Conservation (phyloP, 2,797 vertebrate genomes). For the Simalia tracyae region DNA sequence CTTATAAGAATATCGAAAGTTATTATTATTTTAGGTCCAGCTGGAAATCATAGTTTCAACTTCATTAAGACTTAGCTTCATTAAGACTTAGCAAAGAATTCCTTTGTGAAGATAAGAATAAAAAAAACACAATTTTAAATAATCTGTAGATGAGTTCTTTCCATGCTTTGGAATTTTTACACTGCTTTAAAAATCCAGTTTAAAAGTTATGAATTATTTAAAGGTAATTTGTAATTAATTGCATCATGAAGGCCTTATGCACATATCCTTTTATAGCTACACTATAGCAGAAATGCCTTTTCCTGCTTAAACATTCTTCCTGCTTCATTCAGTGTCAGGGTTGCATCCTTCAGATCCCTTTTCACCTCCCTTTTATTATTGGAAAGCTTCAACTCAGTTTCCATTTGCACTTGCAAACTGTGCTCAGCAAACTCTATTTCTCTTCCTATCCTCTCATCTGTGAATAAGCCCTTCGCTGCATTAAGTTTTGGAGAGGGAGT, state of each 20-base stretch:
- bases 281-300: neutral
- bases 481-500: conserved; percentile 58
- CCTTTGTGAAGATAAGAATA: neutral
- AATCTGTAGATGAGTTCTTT: neutral
- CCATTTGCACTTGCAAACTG: conserved; percentile 66
- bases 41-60: neutral
- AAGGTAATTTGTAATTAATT: conserved; percentile 9
- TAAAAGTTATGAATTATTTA: conserved; percentile 4
- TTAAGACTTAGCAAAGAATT: neutral
- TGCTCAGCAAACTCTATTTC: conserved; percentile 54
- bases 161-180: neutral
- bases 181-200: neutral
- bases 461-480: conserved; percentile 49
- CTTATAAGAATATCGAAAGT: neutral
- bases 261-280: neutral
- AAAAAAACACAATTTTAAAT: neutral
- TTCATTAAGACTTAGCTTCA: neutral
- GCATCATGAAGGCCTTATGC: neutral
- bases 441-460: conserved; percentile 54
- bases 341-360: conserved; percentile 50
- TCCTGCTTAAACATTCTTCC: conserved; percentile 25
- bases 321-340: neutral
- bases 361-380: conserved; percentile 36
- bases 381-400: conserved; percentile 60
- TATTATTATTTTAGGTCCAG: neutral